Evolutionary conservation across 2,888 invertebrate genomes (phyloP).

Genomic region (Callinectes sapidus): DNA sequence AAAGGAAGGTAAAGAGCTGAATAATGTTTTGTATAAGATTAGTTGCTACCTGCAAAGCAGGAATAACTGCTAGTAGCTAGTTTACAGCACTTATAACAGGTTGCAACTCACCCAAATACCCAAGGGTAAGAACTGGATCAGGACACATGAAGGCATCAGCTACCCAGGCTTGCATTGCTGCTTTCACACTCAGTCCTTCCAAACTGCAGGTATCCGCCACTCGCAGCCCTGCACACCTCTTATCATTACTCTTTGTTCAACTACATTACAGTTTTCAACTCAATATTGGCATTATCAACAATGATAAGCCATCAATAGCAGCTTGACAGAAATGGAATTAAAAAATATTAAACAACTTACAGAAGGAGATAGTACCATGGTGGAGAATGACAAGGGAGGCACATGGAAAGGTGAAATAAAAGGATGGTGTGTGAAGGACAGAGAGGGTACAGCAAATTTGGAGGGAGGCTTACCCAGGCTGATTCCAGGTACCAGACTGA

Average conservation of each 20-base stretch:
- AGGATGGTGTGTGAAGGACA: neutral
- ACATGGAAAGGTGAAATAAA: neutral
- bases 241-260: neutral
- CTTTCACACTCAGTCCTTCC: slow-evolving; percentile 18
- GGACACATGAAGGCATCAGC: slow-evolving; percentile 46
- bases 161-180: slow-evolving; percentile 44
- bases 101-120: slow-evolving; percentile 47
- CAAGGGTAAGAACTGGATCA: slow-evolving; percentile 45
- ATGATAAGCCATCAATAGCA: neutral
- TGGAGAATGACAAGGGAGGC: neutral
- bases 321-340: neutral
- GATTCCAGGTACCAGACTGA: slow-evolving; percentile 45
- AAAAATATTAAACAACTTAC: neutral
- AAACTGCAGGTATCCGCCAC: slow-evolving; percentile 56
- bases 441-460: neutral
- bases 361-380: neutral
- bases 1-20: neutral
- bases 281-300: neutral
- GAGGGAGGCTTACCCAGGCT: slow-evolving; percentile 41
- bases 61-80: neutral
- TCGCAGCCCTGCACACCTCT: slow-evolving; percentile 40
- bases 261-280: neutral
- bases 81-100: neutral
- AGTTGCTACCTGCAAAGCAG: neutral
- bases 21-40: neutral